Evolutionary conservation across 1,140 invertebrate species (phyloP), one percentile per base, ranked within the genome.

Genomic region (Amyelois transitella): DNA sequence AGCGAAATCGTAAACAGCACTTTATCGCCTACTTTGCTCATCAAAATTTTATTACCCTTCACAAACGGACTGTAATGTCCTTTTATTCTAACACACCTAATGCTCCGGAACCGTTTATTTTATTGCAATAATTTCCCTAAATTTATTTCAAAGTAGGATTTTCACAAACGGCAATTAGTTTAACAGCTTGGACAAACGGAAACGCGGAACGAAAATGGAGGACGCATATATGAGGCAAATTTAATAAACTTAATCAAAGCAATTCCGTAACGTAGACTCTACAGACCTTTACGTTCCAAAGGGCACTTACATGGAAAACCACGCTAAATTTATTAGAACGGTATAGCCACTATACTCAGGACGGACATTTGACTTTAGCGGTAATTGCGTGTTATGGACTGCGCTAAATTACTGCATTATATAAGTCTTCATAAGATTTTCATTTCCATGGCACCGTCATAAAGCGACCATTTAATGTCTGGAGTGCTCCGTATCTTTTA

Each of bases 1-100:
- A 69, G 69, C 62, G 69, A 66, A 59, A 53, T 24, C 60, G 55
- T 72, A 69, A 69, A 72, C 69, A 65, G 50, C 55, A 43, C 12
- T 64, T 66, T 72, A 69, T 63, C 12, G 50, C 19, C 14, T 60
- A 62, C 61, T 57, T 60, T 44, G 53, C 48, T 53, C 58, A 58
- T 63, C 54, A 72, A 65, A 55, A 63, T 61, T 65, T 72, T 72
- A 68, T 57, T 67, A 49, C 55, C 56, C 56, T 44, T 22, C 56
- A 68, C 58, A 67, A 66, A 64, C 58, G 62, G 61, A 62, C 43
- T 24, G 49, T 43, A 67, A 64, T 64, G 24, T 64, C 53, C 48
- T 58, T 53, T 58, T 48, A 62, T 66, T 62, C 45, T 55, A 54
- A 56, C 28, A 43, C 38, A 25, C 21, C 51, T 57, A 53, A 54